Evolutionary conservation across 2,888 invertebrate species (phyloP).

Genomic region (Cataglyphis livida): DNA sequence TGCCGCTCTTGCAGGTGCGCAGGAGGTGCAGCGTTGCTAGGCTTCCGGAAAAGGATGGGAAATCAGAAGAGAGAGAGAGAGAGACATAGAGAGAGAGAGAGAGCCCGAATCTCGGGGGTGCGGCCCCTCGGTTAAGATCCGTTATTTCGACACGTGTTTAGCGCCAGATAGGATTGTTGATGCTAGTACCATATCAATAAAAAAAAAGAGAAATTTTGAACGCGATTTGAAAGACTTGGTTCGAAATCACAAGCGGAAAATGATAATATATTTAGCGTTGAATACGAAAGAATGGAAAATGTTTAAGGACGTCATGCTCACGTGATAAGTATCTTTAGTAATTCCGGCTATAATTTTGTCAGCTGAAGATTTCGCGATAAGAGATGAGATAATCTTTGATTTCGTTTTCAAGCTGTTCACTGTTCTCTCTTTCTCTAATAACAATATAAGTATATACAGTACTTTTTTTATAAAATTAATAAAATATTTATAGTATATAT

Average conservation of each 20-base stretch:
- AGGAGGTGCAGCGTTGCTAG: slow-evolving; percentile 35
- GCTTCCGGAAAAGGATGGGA: slow-evolving; percentile 20
- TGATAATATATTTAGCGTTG: neutral
- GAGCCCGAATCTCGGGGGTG: slow-evolving; percentile 19
- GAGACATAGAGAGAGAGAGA: neutral
- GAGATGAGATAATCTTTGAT: neutral
- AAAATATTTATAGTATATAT: neutral
- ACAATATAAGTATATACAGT: neutral
- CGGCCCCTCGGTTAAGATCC: slow-evolving; percentile 1
- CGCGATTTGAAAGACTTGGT: neutral
- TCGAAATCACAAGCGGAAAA: neutral
- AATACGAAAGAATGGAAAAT: neutral
- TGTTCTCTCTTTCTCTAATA: neutral
- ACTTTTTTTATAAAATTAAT: neutral
- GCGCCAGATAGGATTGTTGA: neutral
- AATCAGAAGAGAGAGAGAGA: neutral
- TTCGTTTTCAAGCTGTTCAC: neutral
- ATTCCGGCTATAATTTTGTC: neutral
- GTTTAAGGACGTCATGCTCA: neutral
- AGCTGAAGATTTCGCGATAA: neutral
- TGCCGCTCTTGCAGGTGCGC: slow-evolving; percentile 47
- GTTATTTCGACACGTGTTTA: neutral
- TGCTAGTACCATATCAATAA: neutral
- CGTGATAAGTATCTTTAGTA: neutral
- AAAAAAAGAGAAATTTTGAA: neutral